Percentiles rank a stretch among this genome's conserved stretches.
Evolutionary conservation across 2,888 invertebrate species (phyloP).

Genomic region (Graphium colonna): DNA sequence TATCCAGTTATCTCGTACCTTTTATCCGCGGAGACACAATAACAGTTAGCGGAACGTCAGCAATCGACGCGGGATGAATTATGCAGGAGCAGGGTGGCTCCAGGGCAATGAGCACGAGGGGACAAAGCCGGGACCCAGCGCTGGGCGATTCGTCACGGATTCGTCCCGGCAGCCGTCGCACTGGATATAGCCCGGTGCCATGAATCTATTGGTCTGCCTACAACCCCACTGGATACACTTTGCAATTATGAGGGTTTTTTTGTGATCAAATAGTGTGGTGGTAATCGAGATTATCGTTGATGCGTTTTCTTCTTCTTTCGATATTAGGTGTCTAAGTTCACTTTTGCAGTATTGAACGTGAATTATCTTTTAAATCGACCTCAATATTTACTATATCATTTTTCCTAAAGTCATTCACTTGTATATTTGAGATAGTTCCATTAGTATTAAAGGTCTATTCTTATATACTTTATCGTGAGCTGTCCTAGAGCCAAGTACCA

Average conservation of each 20-base stretch:
- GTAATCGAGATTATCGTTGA: not conserved
- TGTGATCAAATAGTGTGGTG: not conserved
- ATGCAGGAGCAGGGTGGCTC: conserved; percentile 44
- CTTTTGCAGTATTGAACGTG: no score
- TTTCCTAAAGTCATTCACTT: no score
- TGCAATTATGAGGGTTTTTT: not conserved
- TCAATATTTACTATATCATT: no score
- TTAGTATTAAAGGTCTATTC: no score
- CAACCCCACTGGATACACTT: not conserved
- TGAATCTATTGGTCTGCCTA: conserved; percentile 18
- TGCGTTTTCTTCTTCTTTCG: no score
- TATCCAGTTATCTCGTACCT: no score
- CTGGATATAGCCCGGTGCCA: conserved; percentile 27
- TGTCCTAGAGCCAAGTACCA: no score
- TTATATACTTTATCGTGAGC: no score
- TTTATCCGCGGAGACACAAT: conserved; percentile 12
- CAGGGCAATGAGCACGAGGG: conserved; percentile 43
- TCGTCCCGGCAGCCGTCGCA: conserved; percentile 43
- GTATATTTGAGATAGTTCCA: no score
- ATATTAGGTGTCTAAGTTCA: no score
- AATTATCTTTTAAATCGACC: no score
- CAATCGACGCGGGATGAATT: conserved; percentile 55
- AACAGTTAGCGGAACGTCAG: conserved; percentile 25
- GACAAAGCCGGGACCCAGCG: conserved; percentile 38
- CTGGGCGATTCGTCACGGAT: conserved; percentile 66